phyloP scores from a whole-genome alignment of 2,888 invertebrate genomes.

The Odontocolon sp. region DNA sequence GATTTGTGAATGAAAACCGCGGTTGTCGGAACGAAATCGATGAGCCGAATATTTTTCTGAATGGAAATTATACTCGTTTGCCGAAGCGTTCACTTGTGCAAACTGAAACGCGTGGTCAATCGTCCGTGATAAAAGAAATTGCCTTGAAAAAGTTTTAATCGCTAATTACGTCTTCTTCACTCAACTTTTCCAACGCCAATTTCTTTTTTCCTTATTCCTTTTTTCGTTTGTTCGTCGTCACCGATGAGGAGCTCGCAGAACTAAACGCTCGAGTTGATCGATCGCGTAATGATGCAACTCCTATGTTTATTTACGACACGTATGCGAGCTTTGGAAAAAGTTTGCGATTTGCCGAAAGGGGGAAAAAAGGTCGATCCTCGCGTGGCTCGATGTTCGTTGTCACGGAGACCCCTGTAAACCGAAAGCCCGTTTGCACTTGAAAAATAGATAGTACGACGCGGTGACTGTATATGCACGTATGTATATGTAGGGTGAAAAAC shows the following conservation, averaged over 20 bases:
- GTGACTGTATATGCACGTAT: background rate
- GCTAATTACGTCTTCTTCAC: slow-evolving; percentile 68
- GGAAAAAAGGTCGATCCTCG: background rate
- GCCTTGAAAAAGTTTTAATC: slow-evolving; percentile 70
- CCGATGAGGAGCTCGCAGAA: background rate
- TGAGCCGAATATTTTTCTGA: slow-evolving; percentile 5
- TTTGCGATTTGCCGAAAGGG: background rate
- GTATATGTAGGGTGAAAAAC: slow-evolving; percentile 26
- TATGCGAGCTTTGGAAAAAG: too few relatives aligned
- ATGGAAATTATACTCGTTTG: slow-evolving; percentile 17
- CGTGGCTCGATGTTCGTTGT: too few relatives aligned
- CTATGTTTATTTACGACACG: too few relatives aligned
- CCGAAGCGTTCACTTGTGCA: slow-evolving; percentile 52
- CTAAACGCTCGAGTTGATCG: background rate
- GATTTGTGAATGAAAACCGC: background rate
- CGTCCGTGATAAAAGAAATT: slow-evolving; percentile 68
- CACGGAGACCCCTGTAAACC: slow-evolving; percentile 17
- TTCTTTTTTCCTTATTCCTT: background rate
- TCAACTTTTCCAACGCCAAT: background rate
- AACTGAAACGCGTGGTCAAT: slow-evolving; percentile 65
- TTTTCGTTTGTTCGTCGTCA: background rate
- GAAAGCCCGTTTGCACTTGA: background rate
- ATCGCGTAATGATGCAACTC: too few relatives aligned
- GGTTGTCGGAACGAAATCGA: background rate
- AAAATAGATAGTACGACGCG: background rate